phyloP scores from a whole-genome alignment of 2,113 vertebrate species.

The Psilopsiagon aymara region DNA sequence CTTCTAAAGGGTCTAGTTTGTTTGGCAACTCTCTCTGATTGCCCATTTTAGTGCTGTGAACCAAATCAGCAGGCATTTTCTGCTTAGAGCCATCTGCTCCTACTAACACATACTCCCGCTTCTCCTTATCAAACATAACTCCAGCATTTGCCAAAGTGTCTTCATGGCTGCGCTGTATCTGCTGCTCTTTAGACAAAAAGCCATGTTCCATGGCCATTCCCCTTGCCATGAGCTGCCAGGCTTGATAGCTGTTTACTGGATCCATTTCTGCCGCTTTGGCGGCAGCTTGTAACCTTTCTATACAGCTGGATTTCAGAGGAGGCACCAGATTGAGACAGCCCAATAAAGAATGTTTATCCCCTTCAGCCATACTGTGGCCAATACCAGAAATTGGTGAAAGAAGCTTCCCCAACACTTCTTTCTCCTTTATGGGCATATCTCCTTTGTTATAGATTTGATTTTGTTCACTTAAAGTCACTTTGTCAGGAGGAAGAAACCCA shows the following conservation, averaged over 20 bases:
- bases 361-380: constrained; percentile 87
- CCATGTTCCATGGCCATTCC: constrained; percentile 96
- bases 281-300: constrained; percentile 94
- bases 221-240: constrained; percentile 98
- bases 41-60: constrained; percentile 89
- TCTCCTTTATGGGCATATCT: constrained; percentile 92
- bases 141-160: constrained; percentile 85
- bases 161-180: constrained; percentile 87
- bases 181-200: constrained; percentile 95
- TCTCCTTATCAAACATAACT: constrained; percentile 92
- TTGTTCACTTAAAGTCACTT: constrained; percentile 87
- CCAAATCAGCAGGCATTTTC: constrained; percentile 89
- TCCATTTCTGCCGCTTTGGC: constrained; percentile 99
- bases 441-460: constrained; percentile 90
- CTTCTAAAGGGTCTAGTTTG: constrained; percentile 92
- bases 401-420: constrained; percentile 94
- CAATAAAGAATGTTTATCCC: constrained; percentile 94
- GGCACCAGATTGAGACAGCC: constrained; percentile 96
- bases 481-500: constrained; percentile 92
- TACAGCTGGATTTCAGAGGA: constrained; percentile 97
- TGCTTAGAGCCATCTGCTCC: constrained; percentile 91
- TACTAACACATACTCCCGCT: constrained; percentile 91
- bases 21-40: constrained; percentile 84
- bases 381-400: constrained; percentile 88
- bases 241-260: constrained; percentile 97